These are phyloP conservation scores for Hyphantria cunea DNA, from an alignment of 1,140 invertebrate genomes.

Conservation along the genomic window DNA sequence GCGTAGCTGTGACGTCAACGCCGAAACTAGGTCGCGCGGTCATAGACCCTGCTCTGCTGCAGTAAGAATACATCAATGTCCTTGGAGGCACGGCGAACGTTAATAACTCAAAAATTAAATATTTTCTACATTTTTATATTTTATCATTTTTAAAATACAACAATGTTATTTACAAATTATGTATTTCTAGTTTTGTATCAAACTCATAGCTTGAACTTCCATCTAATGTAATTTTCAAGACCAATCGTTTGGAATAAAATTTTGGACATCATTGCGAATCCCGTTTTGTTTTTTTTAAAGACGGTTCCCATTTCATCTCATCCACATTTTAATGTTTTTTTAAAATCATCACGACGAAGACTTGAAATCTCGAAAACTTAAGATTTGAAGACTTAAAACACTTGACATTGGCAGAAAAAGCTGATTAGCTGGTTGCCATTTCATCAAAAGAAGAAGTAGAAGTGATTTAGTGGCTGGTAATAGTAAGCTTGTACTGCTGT, in stretches of 20 bases:
- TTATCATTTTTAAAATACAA: neutral
- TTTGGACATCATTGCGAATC: neutral
- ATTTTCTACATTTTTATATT: neutral
- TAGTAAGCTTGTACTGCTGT: too few relatives aligned
- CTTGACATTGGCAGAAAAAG: too few relatives aligned
- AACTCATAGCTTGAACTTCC: neutral
- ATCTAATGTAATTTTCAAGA: neutral
- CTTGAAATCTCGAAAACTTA: too few relatives aligned
- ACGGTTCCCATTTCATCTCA: too few relatives aligned
- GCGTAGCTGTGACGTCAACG: conserved; percentile 73
- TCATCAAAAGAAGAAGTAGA: too few relatives aligned
- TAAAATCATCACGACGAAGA: too few relatives aligned
- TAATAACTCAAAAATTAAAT: conserved; percentile 24
- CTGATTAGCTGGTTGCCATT: too few relatives aligned
- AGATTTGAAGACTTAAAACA: too few relatives aligned
- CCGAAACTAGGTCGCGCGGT: conserved; percentile 68
- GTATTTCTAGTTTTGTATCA: neutral
- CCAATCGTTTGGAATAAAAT: neutral
- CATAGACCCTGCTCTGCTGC: conserved; percentile 55
- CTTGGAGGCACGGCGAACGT: conserved; percentile 23
- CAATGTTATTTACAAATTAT: neutral
- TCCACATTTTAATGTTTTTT: too few relatives aligned
- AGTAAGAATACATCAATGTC: conserved; percentile 49
- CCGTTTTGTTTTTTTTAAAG: too few relatives aligned
- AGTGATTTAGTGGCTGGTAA: too few relatives aligned